Percentiles rank a stretch among this genome's conserved stretches.
Conservation (phyloP, 2,797 vertebrate genomes). For the Peromyscus nudipes region DNA sequence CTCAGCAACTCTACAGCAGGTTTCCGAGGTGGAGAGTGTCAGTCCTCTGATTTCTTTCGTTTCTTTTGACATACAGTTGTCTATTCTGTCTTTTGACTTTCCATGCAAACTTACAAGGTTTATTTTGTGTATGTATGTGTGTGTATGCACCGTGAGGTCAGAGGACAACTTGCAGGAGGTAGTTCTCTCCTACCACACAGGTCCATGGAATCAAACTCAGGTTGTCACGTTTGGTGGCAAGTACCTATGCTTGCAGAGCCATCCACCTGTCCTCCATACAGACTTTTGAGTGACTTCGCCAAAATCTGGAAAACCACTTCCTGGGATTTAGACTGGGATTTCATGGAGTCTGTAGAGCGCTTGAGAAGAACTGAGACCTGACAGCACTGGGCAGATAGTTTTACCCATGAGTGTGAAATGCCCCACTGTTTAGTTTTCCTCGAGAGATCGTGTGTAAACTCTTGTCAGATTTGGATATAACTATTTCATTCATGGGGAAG, state of each 20-base stretch:
- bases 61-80: not conserved
- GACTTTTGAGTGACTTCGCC: not conserved
- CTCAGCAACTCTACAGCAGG: not conserved
- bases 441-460: not conserved
- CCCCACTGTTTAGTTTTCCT: not conserved
- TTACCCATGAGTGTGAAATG: not conserved
- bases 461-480: not conserved
- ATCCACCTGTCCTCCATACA: not conserved
- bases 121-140: not conserved
- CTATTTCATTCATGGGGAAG: not conserved
- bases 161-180: not conserved
- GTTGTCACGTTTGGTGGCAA: not conserved
- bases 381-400: not conserved
- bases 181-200: not conserved
- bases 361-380: not conserved
- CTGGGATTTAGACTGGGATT: not conserved
- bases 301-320: not conserved
- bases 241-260: no score
- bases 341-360: not conserved
- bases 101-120: not conserved
- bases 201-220: not conserved
- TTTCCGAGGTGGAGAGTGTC: not conserved
- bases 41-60: not conserved
- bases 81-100: not conserved
- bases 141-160: not conserved